phyloP scores from a whole-genome alignment of 2,888 invertebrate species.

The Chrysolina americana region DNA sequence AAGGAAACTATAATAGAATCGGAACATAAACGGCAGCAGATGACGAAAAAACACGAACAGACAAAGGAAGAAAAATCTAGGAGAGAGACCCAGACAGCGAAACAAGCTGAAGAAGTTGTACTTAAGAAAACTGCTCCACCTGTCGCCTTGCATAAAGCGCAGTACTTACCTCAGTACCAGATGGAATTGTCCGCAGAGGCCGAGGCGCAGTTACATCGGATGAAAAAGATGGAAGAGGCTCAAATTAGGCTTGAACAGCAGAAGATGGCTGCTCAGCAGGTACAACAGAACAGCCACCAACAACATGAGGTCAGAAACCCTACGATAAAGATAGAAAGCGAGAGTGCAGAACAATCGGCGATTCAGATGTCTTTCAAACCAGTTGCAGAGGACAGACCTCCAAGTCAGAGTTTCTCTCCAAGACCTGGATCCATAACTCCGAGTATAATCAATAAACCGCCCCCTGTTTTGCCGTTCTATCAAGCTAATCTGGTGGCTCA shows the following conservation, averaged over 20 bases:
- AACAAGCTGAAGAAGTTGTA: slow-evolving; percentile 61
- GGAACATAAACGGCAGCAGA: slow-evolving; percentile 48
- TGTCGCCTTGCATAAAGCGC: slow-evolving; percentile 73
- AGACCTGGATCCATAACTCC: slow-evolving; percentile 77
- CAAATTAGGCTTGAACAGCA: slow-evolving; percentile 50
- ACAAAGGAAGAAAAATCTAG: slow-evolving; percentile 32
- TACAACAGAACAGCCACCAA: too few relatives aligned
- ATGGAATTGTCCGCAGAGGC: slow-evolving; percentile 70
- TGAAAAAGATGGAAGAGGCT: slow-evolving; percentile 58
- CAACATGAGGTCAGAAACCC: slow-evolving; percentile 55
- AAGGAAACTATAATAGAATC: slow-evolving; percentile 59
- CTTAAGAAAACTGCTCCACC: slow-evolving; percentile 60
- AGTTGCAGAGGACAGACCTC: slow-evolving; percentile 72
- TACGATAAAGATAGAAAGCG: slow-evolving; percentile 61
- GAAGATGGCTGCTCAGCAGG: slow-evolving; percentile 22
- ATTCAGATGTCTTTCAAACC: slow-evolving; percentile 74
- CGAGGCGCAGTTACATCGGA: slow-evolving; percentile 59
- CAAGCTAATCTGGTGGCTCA: slow-evolving; percentile 84
- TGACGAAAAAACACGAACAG: slow-evolving; percentile 45
- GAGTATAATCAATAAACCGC: slow-evolving; percentile 81
- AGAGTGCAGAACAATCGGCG: slow-evolving; percentile 67
- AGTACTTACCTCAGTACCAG: slow-evolving; percentile 77
- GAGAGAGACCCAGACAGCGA: slow-evolving; percentile 45
- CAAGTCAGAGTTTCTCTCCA: slow-evolving; percentile 72
- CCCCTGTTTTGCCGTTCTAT: slow-evolving; percentile 83